Evolutionary conservation across 2,888 invertebrate species (phyloP).

Genomic region (Digitonthophagus gazella): DNA sequence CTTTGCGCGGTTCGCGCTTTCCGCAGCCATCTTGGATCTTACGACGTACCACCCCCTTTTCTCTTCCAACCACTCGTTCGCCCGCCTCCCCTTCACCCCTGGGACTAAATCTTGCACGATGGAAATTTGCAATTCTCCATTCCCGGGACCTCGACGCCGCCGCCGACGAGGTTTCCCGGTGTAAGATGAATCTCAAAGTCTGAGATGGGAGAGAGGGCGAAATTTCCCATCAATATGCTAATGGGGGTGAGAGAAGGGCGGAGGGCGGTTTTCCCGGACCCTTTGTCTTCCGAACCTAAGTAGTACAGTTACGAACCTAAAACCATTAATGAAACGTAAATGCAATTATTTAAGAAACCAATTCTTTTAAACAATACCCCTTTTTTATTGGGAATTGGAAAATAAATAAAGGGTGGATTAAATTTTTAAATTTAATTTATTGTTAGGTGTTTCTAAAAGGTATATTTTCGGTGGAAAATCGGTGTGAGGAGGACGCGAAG

Average conservation of each 20-base stretch:
- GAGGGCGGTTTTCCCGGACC: neutral
- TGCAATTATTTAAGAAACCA: too few species aligned
- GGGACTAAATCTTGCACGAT: conserved; percentile 41
- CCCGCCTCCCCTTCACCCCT: conserved; percentile 19
- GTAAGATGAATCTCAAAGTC: conserved; percentile 38
- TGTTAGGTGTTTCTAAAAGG: too few species aligned
- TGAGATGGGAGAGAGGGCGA: conserved; percentile 1
- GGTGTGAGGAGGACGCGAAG: neutral
- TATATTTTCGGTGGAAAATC: too few species aligned
- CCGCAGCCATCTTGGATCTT: conserved; percentile 38
- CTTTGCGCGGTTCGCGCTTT: too few species aligned
- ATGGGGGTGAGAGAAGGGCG: neutral
- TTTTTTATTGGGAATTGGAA: too few species aligned
- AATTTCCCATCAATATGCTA: conserved; percentile 15
- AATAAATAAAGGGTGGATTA: too few species aligned
- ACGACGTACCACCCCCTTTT: conserved; percentile 26
- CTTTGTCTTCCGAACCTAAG: too few species aligned
- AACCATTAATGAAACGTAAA: too few species aligned
- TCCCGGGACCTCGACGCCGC: conserved; percentile 10
- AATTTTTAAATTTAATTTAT: too few species aligned
- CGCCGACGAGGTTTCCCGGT: too few species aligned
- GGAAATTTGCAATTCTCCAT: conserved; percentile 42
- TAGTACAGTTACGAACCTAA: too few species aligned
- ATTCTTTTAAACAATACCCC: too few species aligned
- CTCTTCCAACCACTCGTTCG: neutral